phyloP scores from a whole-genome alignment of 1,140 invertebrate species.

The Dreissena rostriformis region DNA sequence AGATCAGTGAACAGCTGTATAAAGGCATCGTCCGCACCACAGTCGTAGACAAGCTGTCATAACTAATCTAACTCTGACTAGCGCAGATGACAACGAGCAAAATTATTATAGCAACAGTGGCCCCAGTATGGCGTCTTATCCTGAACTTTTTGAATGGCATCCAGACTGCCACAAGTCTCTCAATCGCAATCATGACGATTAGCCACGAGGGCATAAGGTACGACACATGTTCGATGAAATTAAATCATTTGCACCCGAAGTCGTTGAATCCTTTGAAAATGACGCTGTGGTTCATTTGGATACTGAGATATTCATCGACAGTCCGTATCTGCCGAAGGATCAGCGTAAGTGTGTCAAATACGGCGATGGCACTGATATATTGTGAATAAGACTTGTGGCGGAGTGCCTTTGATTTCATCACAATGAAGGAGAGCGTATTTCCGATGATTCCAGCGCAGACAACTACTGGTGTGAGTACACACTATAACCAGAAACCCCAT shows the following conservation, averaged over 20 bases:
- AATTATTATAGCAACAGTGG: slow-evolving; percentile 63
- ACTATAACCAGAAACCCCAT: slow-evolving; percentile 70
- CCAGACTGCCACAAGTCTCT: slow-evolving; percentile 71
- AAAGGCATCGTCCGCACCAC: slow-evolving; percentile 1
- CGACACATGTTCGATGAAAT: slow-evolving; percentile 64
- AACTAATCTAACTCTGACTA: slow-evolving; percentile 35
- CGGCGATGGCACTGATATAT: slow-evolving; percentile 67
- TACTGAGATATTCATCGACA: slow-evolving; percentile 54
- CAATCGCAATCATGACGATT: slow-evolving; percentile 72
- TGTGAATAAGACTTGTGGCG: slow-evolving; percentile 70
- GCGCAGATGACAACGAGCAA: slow-evolving; percentile 55
- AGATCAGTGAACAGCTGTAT: slow-evolving; percentile 19
- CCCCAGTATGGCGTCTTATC: slow-evolving; percentile 63
- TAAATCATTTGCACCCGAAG: slow-evolving; percentile 66
- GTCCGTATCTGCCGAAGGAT: slow-evolving; percentile 50
- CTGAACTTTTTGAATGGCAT: slow-evolving; percentile 68
- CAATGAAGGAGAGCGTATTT: slow-evolving; percentile 68
- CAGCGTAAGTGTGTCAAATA: slow-evolving; percentile 69
- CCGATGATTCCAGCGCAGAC: slow-evolving; percentile 67
- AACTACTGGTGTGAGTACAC: slow-evolving; percentile 62
- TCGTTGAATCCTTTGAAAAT: slow-evolving; percentile 55
- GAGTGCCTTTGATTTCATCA: slow-evolving; percentile 67
- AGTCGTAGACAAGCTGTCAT: slow-evolving; percentile 17
- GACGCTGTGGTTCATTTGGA: slow-evolving; percentile 22
- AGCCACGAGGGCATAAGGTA: slow-evolving; percentile 75